These are phyloP conservation scores for Tichodroma muraria DNA, from an alignment of 2,113 vertebrate genomes.

Conservation along the genomic window DNA sequence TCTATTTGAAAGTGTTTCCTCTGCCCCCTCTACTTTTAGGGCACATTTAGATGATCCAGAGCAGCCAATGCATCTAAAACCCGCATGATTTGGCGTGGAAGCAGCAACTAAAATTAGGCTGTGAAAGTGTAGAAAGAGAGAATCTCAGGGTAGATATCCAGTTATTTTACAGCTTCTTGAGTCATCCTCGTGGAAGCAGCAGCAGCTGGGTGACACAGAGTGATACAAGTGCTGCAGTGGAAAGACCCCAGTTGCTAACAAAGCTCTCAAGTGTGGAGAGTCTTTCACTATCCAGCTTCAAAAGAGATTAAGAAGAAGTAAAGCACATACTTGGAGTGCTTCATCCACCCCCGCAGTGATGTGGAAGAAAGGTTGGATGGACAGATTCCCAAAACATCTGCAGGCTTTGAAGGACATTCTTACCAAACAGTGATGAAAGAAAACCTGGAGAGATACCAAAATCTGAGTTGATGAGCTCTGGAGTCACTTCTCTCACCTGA, in stretches of 20 bases:
- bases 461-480: background rate
- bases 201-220: background rate
- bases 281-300: background rate
- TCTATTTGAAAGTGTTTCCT: background rate
- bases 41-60: background rate
- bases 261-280: background rate
- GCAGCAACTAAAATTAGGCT: background rate
- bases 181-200: background rate
- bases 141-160: background rate
- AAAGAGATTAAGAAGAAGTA: background rate
- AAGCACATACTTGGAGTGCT: background rate
- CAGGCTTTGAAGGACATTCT: background rate
- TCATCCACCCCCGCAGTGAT: background rate
- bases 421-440: background rate
- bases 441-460: background rate
- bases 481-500: background rate
- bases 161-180: conserved; percentile 11
- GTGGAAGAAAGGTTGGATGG: background rate
- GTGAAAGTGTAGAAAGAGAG: background rate
- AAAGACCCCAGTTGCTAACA: background rate
- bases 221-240: background rate
- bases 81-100: accelerated
- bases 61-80: background rate
- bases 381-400: background rate
- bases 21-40: background rate